phyloP scores from a whole-genome alignment of 2,888 invertebrate species.

The Mythimna impura region DNA sequence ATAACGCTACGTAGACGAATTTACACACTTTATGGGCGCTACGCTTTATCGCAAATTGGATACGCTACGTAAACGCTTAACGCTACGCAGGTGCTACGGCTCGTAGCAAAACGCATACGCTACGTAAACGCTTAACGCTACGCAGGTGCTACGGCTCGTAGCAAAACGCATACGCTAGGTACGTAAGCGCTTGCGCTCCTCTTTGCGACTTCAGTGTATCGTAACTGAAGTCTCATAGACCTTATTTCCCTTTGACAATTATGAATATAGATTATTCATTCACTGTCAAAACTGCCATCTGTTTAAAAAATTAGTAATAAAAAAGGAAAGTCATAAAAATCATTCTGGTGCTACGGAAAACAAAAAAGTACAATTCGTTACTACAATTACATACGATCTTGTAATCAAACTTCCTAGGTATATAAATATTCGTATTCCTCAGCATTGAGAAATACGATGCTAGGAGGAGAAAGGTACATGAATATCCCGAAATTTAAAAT shows the following conservation, averaged over 20 bases:
- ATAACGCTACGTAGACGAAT: background rate
- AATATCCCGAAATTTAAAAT: constrained; percentile 8
- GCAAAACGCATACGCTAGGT: background rate
- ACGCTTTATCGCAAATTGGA: background rate
- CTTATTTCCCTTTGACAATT: background rate
- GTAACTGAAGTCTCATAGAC: background rate
- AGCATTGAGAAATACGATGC: too few species aligned
- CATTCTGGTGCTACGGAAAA: too few species aligned
- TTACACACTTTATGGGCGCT: background rate
- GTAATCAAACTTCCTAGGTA: background rate
- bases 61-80: too few species aligned
- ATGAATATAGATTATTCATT: background rate
- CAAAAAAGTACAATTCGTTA: background rate
- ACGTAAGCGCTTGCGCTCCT: background rate
- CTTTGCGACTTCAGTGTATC: too few species aligned
- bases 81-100: too few species aligned
- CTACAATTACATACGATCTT: background rate
- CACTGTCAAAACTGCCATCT: background rate
- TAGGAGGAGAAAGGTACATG: too few species aligned
- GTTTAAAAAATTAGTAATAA: background rate
- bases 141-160: background rate
- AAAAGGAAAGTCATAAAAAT: too few species aligned
- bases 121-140: background rate
- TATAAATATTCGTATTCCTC: too few species aligned
- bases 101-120: too few species aligned